These are phyloP conservation scores for Rotaria magnacalcarata DNA, from an alignment of 2,888 invertebrate species.

Conservation along the genomic window DNA sequence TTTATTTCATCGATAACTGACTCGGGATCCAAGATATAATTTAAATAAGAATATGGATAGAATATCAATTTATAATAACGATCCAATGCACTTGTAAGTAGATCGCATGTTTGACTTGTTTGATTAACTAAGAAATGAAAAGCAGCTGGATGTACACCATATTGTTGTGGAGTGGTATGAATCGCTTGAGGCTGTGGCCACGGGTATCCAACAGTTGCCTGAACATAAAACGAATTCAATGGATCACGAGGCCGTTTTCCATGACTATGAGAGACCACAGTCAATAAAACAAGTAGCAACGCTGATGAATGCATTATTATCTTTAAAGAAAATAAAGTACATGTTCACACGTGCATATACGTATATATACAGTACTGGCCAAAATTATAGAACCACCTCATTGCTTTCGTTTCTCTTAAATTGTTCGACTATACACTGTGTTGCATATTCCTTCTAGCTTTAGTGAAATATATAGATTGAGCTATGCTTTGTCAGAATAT, in stretches of 20 bases:
- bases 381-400: no score
- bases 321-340: background rate
- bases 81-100: constrained; percentile 40
- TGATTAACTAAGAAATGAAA: constrained; percentile 12
- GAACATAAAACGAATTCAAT: background rate
- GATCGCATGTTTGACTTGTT: constrained; percentile 44
- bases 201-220: constrained; percentile 19
- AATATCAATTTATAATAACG: constrained; percentile 44
- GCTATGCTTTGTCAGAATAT: no score
- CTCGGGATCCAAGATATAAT: background rate
- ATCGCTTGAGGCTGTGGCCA: constrained; percentile 19
- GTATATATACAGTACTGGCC: no score
- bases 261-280: background rate
- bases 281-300: background rate
- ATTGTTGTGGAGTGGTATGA: background rate
- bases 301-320: background rate
- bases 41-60: background rate
- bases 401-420: no score
- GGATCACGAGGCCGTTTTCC: background rate
- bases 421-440: no score
- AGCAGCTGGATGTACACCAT: constrained; percentile 1
- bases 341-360: no score
- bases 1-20: background rate
- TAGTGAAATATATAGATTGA: no score
- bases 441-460: no score